Conservation (phyloP, 2,113 vertebrate species). For the Ardeotis arabs region DNA sequence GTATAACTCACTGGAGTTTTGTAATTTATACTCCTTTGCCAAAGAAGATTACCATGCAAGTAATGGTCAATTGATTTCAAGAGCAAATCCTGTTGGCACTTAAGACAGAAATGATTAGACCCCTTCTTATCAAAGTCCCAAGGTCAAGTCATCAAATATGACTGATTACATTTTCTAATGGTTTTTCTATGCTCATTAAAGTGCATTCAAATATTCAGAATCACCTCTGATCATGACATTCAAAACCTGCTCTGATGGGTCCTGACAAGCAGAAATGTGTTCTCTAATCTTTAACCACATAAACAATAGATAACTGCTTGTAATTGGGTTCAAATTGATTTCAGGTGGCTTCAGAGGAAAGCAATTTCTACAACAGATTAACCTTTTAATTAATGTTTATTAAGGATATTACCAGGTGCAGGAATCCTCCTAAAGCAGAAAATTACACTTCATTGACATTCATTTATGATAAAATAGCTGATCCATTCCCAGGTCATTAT, state of each 20-base stretch:
- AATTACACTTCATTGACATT: conserved; percentile 77
- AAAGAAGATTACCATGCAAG: conserved; percentile 68
- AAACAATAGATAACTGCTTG: conserved; percentile 83
- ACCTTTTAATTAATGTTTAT: conserved; percentile 86
- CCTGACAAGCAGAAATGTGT: conserved; percentile 77
- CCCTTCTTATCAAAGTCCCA: conserved; percentile 75
- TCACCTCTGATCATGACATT: conserved; percentile 76
- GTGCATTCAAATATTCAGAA: conserved; percentile 73
- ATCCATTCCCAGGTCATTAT: conserved; percentile 64
- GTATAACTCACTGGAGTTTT: conserved; percentile 69
- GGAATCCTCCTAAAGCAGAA: conserved; percentile 75
- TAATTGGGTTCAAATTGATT: conserved; percentile 85
- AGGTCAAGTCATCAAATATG: conserved; percentile 81
- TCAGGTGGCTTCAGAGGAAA: conserved; percentile 86
- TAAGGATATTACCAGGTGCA: conserved; percentile 80
- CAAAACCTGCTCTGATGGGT: conserved; percentile 68
- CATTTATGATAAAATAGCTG: conserved; percentile 71
- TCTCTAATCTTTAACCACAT: conserved; percentile 78
- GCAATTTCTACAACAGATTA: conserved; percentile 84
- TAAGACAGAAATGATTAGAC: conserved; percentile 74
- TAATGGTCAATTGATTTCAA: conserved; percentile 79
- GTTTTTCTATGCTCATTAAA: conserved; percentile 80
- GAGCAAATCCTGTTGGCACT: conserved; percentile 65
- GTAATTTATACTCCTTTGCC: conserved; percentile 71
- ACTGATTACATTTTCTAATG: conserved; percentile 80